Evolutionary conservation across 2,797 vertebrate genomes (phyloP), one percentile per base, ranked within the genome.

Genomic region (Etheostoma perlongum): DNA sequence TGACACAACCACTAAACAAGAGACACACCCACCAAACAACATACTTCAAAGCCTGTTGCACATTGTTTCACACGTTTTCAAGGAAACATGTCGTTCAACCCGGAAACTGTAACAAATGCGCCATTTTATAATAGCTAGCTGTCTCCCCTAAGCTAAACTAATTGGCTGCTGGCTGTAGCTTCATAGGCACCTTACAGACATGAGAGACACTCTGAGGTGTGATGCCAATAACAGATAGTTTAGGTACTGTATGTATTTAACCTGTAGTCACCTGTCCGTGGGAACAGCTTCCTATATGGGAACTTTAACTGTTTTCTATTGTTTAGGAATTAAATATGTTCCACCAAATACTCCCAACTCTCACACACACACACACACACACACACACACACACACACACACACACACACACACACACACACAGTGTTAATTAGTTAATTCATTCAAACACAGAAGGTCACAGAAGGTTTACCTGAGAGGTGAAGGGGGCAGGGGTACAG

Each of bases 261-360:
- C 33, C 62, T 71, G 59, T 27, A 10, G 19, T 61, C 46, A 61
- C 57, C 67, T 76, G 33, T 73, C 40, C 5, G 51, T 85, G 74
- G 81, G 70, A 89, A 84, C 66, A 62, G 42, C 69, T 52, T 79
- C 58, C 53, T 62, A 51, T 18, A 62, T 74, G 62, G 63, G 78
- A 76, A 78, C 64, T 67, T 86, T 61, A 81, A 84, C 67, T 74
- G 65, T 78, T 85, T 67, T 72, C 78, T 74, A 49, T 88, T 85
- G 74, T 86, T 76, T 51, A 64, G 69, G 64, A 85, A 77, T 81
- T 77, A 66, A 36, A 57, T 78, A 63, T 67, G 47, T 51, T 27
- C 51, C 30, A 74, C 19, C 77, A 48, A 88, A 72, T 62, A 79
- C 44, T 68, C 57, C 79, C 80, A 87, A 87, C 40, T 4, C 42